Evolutionary conservation across 2,113 vertebrate genomes (phyloP).

Genomic region (Aphelocoma coerulescens): DNA sequence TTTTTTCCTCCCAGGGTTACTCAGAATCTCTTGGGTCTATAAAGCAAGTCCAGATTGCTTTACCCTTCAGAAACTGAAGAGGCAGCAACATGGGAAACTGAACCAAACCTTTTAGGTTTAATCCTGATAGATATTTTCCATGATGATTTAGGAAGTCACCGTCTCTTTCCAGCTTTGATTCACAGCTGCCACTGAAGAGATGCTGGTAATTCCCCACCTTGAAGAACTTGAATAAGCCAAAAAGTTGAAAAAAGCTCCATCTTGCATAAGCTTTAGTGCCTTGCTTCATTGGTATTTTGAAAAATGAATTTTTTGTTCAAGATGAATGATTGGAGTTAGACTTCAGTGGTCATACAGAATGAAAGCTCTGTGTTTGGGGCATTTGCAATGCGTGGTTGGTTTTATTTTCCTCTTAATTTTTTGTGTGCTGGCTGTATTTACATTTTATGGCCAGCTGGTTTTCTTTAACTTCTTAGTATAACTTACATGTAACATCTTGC

Average conservation of each 20-base stretch:
- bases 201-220: not conserved
- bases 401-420: slow-evolving; percentile 42
- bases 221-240: not conserved
- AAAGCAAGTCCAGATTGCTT: not conserved
- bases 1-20: not conserved
- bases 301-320: not conserved
- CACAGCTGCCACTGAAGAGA: not conserved
- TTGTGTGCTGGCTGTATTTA: slow-evolving; percentile 26
- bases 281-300: not conserved
- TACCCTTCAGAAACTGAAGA: not conserved
- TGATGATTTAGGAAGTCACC: not conserved
- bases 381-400: not conserved
- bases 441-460: slow-evolving; percentile 54
- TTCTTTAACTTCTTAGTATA: slow-evolving; percentile 44
- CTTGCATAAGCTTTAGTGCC: not conserved
- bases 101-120: not conserved
- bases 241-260: not conserved
- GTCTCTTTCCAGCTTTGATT: not conserved
- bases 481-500: slow-evolving; percentile 26
- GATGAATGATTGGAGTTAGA: not conserved
- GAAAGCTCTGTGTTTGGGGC: not conserved
- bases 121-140: not conserved
- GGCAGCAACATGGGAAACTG: not conserved
- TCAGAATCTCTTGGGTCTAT: not conserved
- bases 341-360: not conserved